Base-by-base conservation (phyloP, 1,140 invertebrate species). In the Spodoptera frugiperda region DNA sequence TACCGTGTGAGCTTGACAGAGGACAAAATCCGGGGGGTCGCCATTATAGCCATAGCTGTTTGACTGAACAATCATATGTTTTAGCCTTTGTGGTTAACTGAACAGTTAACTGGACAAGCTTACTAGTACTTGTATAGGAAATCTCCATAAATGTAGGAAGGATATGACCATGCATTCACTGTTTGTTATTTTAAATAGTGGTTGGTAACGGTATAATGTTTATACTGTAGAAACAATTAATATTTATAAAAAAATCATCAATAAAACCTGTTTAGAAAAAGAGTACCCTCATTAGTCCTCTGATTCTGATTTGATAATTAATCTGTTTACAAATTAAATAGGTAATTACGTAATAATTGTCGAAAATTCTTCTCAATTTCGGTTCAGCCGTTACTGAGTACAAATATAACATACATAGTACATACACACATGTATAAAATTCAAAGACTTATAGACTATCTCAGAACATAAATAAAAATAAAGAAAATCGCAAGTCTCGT, bases 1-100 rank as follows among this genome's bases (percentile, higher is more conserved):
- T 17, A 48, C 17, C 44, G 14, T 63, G 44, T 65, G 48, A 65
- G 10, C 11, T 65, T 46, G 61, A 21, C 61, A 65, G 17, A 15
- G 61, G 11, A 21, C 44, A 2, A 25, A 65, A 65, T 65, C 61
- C 19, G 44, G 61, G 61, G 61, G 61, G 61, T 65, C 61, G 61
- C 61, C 19, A 65, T 65, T 48, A 44, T 65, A 1, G 21, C 49
- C 25, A 44, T 65, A 1, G 21, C 49, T 1, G 44, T 53, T 33
- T 12, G 46, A 70, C 49, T 53, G 25, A 25, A 53, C 49, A 70
- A 54, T 53, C 15, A 49, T 49, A 21, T 67, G 63, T 48, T 46
- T 49, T 33, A 46, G 25, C 21, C 49, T 70, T 70, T 70, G 65
- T 70, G 5, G 19, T 10, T 5, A 30, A 33, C 48, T 53, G 17